These are phyloP conservation scores for Agrochola lota DNA, from an alignment of 2,888 invertebrate species.

Conservation along the genomic window DNA sequence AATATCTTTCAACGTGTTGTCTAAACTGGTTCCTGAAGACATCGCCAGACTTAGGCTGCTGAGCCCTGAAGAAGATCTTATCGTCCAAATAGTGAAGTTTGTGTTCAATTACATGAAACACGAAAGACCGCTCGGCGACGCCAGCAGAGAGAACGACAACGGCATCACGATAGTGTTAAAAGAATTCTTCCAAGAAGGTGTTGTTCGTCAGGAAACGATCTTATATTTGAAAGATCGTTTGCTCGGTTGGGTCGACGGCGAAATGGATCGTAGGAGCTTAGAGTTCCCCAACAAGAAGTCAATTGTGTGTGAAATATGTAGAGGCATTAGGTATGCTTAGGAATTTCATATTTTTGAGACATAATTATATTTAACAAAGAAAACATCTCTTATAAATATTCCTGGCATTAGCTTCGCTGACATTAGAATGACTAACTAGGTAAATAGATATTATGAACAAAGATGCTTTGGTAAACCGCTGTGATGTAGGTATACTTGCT, in stretches of 20 bases:
- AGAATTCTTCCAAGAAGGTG: slow-evolving; percentile 87
- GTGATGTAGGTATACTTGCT: slow-evolving; percentile 4
- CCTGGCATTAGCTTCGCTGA: neutral
- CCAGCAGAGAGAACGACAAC: slow-evolving; percentile 77
- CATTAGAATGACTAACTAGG: neutral
- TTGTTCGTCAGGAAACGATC: slow-evolving; percentile 81
- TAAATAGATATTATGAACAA: slow-evolving; percentile 10
- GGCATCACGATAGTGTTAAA: slow-evolving; percentile 81
- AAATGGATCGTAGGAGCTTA: slow-evolving; percentile 74
- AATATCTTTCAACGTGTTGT: slow-evolving; percentile 81
- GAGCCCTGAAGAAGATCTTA: slow-evolving; percentile 85
- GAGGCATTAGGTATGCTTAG: slow-evolving; percentile 80
- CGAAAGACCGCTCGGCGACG: slow-evolving; percentile 81
- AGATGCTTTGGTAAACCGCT: slow-evolving; percentile 27
- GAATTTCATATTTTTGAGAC: slow-evolving; percentile 38
- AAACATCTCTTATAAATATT: slow-evolving; percentile 22
- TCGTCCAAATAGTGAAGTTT: slow-evolving; percentile 84
- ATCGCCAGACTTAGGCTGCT: slow-evolving; percentile 81
- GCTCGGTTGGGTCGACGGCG: slow-evolving; percentile 76
- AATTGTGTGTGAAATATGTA: slow-evolving; percentile 79
- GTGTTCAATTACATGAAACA: slow-evolving; percentile 86
- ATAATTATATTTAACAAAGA: slow-evolving; percentile 10
- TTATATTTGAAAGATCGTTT: slow-evolving; percentile 79
- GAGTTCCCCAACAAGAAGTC: slow-evolving; percentile 78
- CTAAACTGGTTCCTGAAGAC: slow-evolving; percentile 80